Evolutionary conservation across 2,113 vertebrate species (phyloP).

Genomic region (Coptodon rendalli): DNA sequence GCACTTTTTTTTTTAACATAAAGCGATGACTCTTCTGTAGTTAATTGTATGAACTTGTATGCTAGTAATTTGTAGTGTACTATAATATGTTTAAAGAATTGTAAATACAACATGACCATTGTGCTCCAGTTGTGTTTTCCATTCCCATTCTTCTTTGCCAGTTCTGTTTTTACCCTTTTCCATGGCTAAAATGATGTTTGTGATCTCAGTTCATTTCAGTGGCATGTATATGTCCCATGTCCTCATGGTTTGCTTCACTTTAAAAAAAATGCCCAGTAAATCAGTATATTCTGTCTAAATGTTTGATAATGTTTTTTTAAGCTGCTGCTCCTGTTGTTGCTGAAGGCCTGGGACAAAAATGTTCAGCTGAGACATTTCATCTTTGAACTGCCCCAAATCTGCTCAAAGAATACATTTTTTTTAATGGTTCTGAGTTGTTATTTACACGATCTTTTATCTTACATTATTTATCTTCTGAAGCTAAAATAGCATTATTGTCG

Average conservation of each 20-base stretch:
- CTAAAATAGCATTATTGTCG: not conserved
- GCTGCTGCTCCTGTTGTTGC: not conserved
- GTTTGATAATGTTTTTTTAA: not conserved
- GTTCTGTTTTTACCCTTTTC: not conserved
- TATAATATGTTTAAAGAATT: not conserved
- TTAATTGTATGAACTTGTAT: not conserved
- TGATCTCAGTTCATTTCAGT: not conserved
- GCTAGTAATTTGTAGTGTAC: not conserved
- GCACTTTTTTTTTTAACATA: not conserved
- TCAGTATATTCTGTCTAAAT: not conserved
- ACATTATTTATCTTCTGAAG: not conserved
- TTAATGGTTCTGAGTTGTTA: not conserved
- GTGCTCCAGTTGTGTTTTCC: not conserved
- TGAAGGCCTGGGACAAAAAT: not conserved
- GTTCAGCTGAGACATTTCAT: not conserved
- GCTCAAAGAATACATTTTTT: not conserved
- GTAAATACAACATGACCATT: not conserved
- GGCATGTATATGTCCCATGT: not conserved
- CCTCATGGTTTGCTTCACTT: not conserved
- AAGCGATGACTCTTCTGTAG: not conserved
- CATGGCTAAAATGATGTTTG: not conserved
- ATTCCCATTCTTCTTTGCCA: not conserved
- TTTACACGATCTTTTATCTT: not conserved
- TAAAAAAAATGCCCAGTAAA: not conserved
- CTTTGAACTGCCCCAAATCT: not conserved